Base-by-base conservation (phyloP, 2,888 invertebrate species). In the Scrobipalpa costella region DNA sequence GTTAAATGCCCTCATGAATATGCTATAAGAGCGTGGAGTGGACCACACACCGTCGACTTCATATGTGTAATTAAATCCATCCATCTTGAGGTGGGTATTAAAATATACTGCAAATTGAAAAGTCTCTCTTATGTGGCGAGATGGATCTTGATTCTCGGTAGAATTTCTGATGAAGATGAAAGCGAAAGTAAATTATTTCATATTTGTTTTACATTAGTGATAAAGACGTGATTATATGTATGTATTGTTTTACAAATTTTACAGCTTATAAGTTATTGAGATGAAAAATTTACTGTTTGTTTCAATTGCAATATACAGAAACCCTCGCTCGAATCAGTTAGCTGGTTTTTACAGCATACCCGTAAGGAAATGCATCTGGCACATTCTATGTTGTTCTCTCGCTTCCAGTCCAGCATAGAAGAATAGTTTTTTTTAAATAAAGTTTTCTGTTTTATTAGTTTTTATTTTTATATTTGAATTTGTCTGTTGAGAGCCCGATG, bases 101-200 rank as follows among this genome's bases (percentile, higher is more conserved):
- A 55, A 55, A 55, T 55, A 55, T 34, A 55, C 55, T 55, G 55
- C 55, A 55, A 52, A 52, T 52, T 52, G 50, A 6, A 21, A 5
- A 9, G 13, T 13, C 21, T 52, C 50, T 52, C 50, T 19, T 21
- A 9, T 13, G 21, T 21, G 2, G 13, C 13, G 19, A 21, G 33
- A 34, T n/a, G 1, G 11, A 7, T 55, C 27, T 33, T n/a, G 1
- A n/a, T n/a, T 55, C 27, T 33, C 55, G 7, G 7, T 34, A 15
- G 55, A 15, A 55, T 34, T 50, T 52, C 50, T 11, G 27, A 52
- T 52, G 44, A 15, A 15, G 15, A 44, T 44, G 15, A 44, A 44
- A 44, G 44, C 44, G 44, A 44, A 44, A 44, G 44, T 44, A 44
- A 44, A 13, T 40, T 13, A 40, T 27, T 27, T 27, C 27, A 2